Base-by-base conservation (phyloP, 2,797 vertebrate genomes). In the Eulemur coronatus region DNA sequence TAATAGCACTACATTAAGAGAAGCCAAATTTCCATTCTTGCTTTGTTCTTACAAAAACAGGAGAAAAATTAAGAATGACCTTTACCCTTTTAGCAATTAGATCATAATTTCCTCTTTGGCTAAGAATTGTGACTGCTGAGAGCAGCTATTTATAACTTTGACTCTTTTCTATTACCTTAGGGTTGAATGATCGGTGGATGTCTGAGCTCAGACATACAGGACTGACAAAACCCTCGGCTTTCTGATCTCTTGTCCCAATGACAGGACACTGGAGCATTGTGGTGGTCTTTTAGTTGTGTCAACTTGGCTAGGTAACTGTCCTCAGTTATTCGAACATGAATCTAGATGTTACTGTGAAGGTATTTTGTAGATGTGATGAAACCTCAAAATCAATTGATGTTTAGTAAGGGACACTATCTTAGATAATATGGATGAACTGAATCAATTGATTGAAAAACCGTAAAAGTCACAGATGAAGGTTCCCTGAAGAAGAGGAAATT, bases 31-130 rank as follows among this genome's bases (percentile, higher is more conserved):
- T 86, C 76, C 30, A 43, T 41, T 84, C 33, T 78, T 5, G 2
- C 50, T 94, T 95, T 95, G 55, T 91, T 96, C 91, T 94, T 73
- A 7, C 41, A 76, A 89, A 86, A 93, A 73, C 22, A 69, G 28
- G 1, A 9, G 11, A 69, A 88, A 38, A 41, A 84, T 79, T 22
- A 79, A 84, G 63, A 96, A 67, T 78, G 70, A 91, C 38, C 96
- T 93, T 96, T 73, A 52, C 70, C 50, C 79, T 95, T 87, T 75
- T 22, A 93, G 46, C 52, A 97, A 91, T 96, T 84, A 89, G 43
- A 80, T 22, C 7, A 12, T 24, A 70, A 35, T 63, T 93, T 94
- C 30, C 38, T 85, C 41, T 85, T 70, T 76, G 20, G 22, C 69
- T 94, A 69, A 38, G 57, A 86, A 55, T 4, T 76, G 28, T n/a